Evolutionary conservation across 2,888 invertebrate species (phyloP).

Genomic region (Chloromyia formosa): DNA sequence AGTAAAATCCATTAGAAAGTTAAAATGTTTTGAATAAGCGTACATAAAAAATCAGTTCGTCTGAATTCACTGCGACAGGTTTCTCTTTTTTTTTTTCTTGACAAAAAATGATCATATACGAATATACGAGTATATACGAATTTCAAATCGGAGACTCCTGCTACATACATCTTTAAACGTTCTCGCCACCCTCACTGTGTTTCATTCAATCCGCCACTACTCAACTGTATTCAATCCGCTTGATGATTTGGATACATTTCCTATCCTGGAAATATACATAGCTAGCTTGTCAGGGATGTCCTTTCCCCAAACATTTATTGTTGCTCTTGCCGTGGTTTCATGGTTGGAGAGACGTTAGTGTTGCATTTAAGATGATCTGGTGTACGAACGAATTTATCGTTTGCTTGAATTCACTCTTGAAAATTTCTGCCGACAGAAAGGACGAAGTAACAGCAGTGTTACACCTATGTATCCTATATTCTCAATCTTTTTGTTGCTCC

Average conservation of each 20-base stretch:
- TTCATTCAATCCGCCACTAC: background rate
- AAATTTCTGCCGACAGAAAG: background rate
- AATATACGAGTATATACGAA: no score
- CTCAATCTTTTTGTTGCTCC: background rate
- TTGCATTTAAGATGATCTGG: slow-evolving; percentile 14
- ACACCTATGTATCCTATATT: slow-evolving; percentile 6
- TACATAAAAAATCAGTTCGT: no score
- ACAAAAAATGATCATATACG: no score
- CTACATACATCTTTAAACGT: no score
- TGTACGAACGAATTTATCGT: slow-evolving; percentile 7
- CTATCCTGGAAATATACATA: background rate
- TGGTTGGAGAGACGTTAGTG: background rate
- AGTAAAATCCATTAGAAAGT: no score
- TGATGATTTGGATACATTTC: background rate
- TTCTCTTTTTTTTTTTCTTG: no score
- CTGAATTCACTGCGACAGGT: no score
- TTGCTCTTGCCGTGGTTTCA: background rate
- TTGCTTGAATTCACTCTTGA: slow-evolving; percentile 23
- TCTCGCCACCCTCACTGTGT: no score
- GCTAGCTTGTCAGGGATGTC: background rate
- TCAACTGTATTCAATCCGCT: background rate
- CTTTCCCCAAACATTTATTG: background rate
- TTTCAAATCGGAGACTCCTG: no score
- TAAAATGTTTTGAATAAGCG: no score
- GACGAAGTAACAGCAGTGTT: background rate